Evolutionary conservation across 2,113 vertebrate species (phyloP), one percentile per base, ranked within the genome.

Genomic region (Leiothrix lutea): DNA sequence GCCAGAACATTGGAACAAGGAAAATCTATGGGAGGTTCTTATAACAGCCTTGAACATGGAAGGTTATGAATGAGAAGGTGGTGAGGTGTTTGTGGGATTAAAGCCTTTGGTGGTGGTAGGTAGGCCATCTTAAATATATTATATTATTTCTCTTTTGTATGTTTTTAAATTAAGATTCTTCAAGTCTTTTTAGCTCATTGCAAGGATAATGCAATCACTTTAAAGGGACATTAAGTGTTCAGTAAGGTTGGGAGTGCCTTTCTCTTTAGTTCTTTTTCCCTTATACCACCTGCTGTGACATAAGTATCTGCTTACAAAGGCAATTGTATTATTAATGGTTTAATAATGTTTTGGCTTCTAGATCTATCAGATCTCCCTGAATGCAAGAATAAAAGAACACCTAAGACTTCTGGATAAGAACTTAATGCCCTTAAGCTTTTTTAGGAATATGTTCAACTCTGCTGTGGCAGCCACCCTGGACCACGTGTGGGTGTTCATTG

Each of bases 401-500:
- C 5, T 6, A 48, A 31, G 44, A 58, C 25, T 87, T 71, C 21
- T 51, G 33, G 26, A 14, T 16, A 66, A 47, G 14, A 25, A 11
- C 28, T 23, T 38, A 56, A 51, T 15, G 14, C 18, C 58, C 28
- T 62, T 38, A 29, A 40, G 16, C 3, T 40, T 57, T 92, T 73
- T 40, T n/a, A 64, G 44, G 25, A 19, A 7, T 50, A 33, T 2
- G 0, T 45, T 84, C 25, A 50, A 1, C 23, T 47, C 35, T 54
- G 1, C 17, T 26, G 8, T 14, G 26, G 35, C 42, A 38, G 25
- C 45, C 0, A 0, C 17, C 35, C 47, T 28, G 36, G 47, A 20
- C 33, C 12, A 0, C 0, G 4, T 28, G 31, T 51, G 14, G 11
- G 11, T 24, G 19, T 31, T 24, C 9, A 7, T 14, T 23, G 11